Evolutionary conservation across 2,797 vertebrate species (phyloP), one percentile per base, ranked within the genome.

Genomic region (Neolamprologus multifasciatus): DNA sequence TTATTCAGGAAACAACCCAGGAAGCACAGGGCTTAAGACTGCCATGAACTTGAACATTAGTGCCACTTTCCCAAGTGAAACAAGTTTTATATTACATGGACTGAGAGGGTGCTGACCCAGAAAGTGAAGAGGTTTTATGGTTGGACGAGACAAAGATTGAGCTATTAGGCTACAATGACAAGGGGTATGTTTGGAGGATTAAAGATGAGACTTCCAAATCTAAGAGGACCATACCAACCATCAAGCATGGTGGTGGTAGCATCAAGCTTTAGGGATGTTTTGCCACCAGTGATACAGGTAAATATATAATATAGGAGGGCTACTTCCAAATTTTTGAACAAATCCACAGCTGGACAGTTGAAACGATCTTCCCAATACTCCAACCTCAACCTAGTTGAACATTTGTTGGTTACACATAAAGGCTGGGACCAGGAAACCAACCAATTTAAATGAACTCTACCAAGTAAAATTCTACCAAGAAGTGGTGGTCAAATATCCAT

Each of bases 161-260:
- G 33, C 7, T 9, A 8, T 67, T 38, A 1, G 33, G 62, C 62
- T 0, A 40, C 12, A 40, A 23, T 21, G 5, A 67, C n/a, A 40
- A 67, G n/a, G n/a, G 19, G 4, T 21, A 36, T 38, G 62, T 38
- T 38, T 67, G 33, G 62, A 14, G 36, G 36, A 40, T 38, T 67
- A 14, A 64, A 67, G 8, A 13, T 40, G 3, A 40, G 33, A 21
- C 62, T 67, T 38, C 40, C 7, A 67, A 21, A 67, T 36, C 2
- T 12, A 0, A 64, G 31, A 36, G 9, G 12, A 40, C 62, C 33
- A 21, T 6, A 21, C 36, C n/a, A 13, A 4, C 62, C 7, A 0
- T 67, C 62, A 21, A 67, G 36, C 36, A 14, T 21, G n/a, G 62
- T 40, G 36, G 36, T 40, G 36, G 62, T 67, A 67, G 62, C 62